Conservation (phyloP, 2,888 invertebrate species). For the Cyaniris semiargus region DNA sequence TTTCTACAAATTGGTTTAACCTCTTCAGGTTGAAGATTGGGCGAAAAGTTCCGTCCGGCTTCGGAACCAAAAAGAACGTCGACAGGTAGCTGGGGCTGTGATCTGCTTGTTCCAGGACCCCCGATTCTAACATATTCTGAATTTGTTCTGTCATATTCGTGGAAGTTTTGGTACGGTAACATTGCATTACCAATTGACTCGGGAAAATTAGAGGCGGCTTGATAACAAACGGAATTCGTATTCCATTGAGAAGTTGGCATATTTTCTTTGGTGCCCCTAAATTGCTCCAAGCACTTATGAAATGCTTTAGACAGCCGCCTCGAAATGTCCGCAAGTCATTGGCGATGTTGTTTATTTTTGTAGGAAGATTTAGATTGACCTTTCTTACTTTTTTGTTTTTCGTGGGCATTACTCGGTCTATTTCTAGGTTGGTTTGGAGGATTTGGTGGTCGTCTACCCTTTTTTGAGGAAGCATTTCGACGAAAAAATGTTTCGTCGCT, state of each 20-base stretch:
- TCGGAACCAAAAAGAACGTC: constrained; percentile 39
- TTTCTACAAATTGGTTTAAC: constrained; percentile 37
- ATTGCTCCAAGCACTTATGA: constrained; percentile 34
- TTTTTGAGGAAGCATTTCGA: constrained; percentile 28
- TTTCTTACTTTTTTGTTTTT: constrained; percentile 25
- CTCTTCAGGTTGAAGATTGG: constrained; percentile 39
- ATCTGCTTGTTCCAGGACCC: constrained; percentile 37
- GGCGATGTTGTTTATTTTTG: constrained; percentile 31
- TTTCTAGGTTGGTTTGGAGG: constrained; percentile 9
- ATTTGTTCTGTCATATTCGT: constrained; percentile 36
- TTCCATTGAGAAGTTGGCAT: constrained; percentile 35
- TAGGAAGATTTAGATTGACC: constrained; percentile 14
- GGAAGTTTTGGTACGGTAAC: constrained; percentile 31
- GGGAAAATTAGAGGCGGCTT: constrained; percentile 34
- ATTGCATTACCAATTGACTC: constrained; percentile 26
- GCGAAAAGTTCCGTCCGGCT: constrained; percentile 34
- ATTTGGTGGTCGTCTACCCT: neutral
- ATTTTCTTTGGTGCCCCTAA: constrained; percentile 37
- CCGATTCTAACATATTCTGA: constrained; percentile 36
- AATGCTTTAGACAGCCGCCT: constrained; percentile 37
- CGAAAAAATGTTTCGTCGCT: constrained; percentile 23
- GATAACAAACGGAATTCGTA: constrained; percentile 31
- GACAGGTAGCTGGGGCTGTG: constrained; percentile 37
- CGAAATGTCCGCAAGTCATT: constrained; percentile 34
- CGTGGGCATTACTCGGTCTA: neutral